These are phyloP conservation scores for Drosophila repletoides DNA, from an alignment of 1,140 invertebrate genomes.

Conservation along the genomic window DNA sequence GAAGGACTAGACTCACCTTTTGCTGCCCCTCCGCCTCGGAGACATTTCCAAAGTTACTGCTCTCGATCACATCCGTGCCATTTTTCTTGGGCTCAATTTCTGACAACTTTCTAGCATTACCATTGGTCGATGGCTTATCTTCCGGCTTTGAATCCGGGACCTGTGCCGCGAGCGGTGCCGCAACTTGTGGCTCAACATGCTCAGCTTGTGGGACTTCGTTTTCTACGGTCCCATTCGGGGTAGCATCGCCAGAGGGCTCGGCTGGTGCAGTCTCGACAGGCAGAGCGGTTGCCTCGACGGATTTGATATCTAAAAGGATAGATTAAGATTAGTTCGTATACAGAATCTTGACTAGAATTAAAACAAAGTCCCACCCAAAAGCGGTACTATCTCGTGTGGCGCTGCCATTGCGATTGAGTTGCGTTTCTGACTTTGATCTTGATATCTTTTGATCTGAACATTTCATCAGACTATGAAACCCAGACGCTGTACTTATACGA, in stretches of 20 bases:
- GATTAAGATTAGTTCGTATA: not conserved
- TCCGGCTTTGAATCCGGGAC: not conserved
- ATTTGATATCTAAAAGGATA: conserved; percentile 48
- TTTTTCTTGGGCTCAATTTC: conserved; percentile 34
- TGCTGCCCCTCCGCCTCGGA: conserved; percentile 71
- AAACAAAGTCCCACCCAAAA: conserved; percentile 37
- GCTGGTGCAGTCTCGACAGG: conserved; percentile 1
- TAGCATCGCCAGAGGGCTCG: not conserved
- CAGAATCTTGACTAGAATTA: no score
- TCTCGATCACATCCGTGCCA: conserved; percentile 33
- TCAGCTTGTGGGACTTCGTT: not conserved
- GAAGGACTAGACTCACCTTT: conserved; percentile 42
- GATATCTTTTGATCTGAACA: not conserved
- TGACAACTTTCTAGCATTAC: conserved; percentile 33
- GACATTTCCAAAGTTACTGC: conserved; percentile 41
- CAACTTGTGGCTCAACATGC: not conserved
- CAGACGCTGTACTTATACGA: not conserved
- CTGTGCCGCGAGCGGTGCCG: not conserved
- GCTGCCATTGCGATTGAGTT: conserved; percentile 29
- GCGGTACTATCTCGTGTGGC: conserved; percentile 48
- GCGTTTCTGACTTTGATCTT: not conserved
- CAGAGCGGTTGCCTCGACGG: conserved; percentile 14
- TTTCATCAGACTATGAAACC: conserved; percentile 45
- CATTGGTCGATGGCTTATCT: conserved; percentile 21
- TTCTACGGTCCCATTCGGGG: not conserved